Conservation (phyloP, 2,797 vertebrate species). For the Ptychadena robeensis region DNA sequence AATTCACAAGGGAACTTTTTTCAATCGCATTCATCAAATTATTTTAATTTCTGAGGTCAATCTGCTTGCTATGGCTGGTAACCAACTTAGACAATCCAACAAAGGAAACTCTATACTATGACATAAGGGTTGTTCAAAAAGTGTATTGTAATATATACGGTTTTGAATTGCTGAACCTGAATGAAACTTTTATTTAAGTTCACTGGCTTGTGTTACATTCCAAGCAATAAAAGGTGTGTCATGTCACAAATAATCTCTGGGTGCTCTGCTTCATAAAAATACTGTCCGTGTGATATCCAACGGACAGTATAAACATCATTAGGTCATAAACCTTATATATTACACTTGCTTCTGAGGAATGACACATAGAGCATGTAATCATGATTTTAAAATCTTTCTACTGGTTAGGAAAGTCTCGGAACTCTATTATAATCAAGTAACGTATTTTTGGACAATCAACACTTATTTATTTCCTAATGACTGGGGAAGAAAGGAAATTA, state of each 20-base stretch:
- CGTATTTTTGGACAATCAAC: not conserved
- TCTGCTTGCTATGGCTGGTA: not conserved
- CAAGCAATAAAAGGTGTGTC: not conserved
- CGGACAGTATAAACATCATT: not conserved
- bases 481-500: no score
- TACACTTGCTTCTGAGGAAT: not conserved
- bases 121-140: not conserved
- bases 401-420: not conserved
- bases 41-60: not conserved
- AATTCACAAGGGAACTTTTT: no score
- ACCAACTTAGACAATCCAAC: no score
- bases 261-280: not conserved
- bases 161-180: not conserved
- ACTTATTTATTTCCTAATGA: not conserved
- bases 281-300: not conserved
- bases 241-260: not conserved
- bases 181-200: not conserved
- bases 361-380: not conserved
- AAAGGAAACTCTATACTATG: not conserved
- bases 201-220: not conserved
- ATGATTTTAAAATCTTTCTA: not conserved
- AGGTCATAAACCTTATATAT: not conserved
- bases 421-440: not conserved
- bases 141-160: not conserved
- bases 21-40: not conserved